Evolutionary conservation across 2,113 vertebrate species (phyloP), one percentile per base, ranked within the genome.

Genomic region (Anoura caudifer): DNA sequence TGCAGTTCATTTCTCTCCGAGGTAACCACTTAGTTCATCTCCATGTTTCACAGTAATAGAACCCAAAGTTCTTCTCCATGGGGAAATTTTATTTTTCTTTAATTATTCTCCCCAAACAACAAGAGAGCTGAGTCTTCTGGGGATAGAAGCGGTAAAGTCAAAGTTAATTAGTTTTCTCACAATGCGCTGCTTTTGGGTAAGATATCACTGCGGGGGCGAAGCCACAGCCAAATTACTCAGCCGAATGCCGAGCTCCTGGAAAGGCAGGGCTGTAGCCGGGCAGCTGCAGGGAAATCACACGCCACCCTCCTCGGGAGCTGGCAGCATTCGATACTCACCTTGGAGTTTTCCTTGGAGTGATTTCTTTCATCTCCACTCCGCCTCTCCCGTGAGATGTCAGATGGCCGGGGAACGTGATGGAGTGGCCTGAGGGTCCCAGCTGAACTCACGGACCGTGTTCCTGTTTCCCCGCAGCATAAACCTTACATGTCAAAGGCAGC

Each of bases 131-230:
- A 94, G 89, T 98, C 98, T 95, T 97, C 86, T 82, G 98, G 88
- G 98, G 97, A 94, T 31, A 94, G 93, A 93, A 90, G 65, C 91
- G 96, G 92, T 76, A 84, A 88, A 98, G 96, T 97, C 97, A 98
- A 96, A 98, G 96, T 97, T 96, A 98, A 98, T 98, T 97, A 98
- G 97, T 97, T 98, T 98, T 93, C 94, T 96, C 94, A n/a, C 7
- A 50, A 95, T 14, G 94, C 0, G 8, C 94, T 94, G 97, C 83
- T 70, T 93, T 97, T 96, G 95, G 90, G 97, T 36, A 69, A 95
- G 95, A 98, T 97, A 76, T 50, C 94, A 96, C 96, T 94, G 95
- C 45, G 87, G 76, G 59, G 80, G 16, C 69, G 61, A 26, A 67
- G 22, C 93, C 80, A 13, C 28, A 93, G 43, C 88, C 94, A 94